These are phyloP conservation scores for Notothenia coriiceps DNA, from an alignment of 2,113 vertebrate genomes.

Conservation along the genomic window DNA sequence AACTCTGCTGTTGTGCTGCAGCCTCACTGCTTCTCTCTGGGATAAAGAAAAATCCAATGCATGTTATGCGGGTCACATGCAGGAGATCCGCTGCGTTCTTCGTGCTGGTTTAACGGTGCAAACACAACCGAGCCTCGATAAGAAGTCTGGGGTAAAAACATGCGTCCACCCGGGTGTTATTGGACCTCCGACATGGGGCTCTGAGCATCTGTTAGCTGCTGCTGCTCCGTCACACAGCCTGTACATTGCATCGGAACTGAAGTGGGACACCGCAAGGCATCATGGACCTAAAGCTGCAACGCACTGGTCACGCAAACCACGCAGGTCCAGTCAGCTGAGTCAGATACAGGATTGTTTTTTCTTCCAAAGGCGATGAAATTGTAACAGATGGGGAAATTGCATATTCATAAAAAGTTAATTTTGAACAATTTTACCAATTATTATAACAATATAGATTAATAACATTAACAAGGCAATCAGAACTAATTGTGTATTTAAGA, in stretches of 20 bases:
- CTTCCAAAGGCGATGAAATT: too few relatives aligned
- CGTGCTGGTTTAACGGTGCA: slow-evolving; percentile 20
- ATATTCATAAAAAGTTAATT: too few relatives aligned
- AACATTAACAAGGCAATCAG: too few relatives aligned
- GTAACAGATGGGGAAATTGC: too few relatives aligned
- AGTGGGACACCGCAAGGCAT: slow-evolving; percentile 84
- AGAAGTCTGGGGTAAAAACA: slow-evolving; percentile 65
- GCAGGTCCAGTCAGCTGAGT: background rate
- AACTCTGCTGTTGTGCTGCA: background rate
- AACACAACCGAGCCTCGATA: slow-evolving; percentile 23
- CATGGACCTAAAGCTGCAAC: slow-evolving; percentile 81
- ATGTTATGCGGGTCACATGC: slow-evolving; percentile 20
- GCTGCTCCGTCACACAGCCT: slow-evolving; percentile 8
- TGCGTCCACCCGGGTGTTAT: slow-evolving; percentile 26
- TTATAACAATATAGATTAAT: too few relatives aligned
- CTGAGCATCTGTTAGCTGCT: background rate
- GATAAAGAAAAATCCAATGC: background rate
- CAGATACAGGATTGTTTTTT: too few relatives aligned
- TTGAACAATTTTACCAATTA: too few relatives aligned
- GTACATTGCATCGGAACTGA: slow-evolving; percentile 66
- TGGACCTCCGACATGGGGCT: slow-evolving; percentile 65
- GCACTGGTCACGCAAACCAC: slow-evolving; percentile 44
- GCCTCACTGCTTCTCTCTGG: background rate
- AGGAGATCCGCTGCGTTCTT: slow-evolving; percentile 10
- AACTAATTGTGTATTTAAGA: too few relatives aligned